Conservation (phyloP, 2,888 invertebrate genomes). For the Acronicta alni region DNA sequence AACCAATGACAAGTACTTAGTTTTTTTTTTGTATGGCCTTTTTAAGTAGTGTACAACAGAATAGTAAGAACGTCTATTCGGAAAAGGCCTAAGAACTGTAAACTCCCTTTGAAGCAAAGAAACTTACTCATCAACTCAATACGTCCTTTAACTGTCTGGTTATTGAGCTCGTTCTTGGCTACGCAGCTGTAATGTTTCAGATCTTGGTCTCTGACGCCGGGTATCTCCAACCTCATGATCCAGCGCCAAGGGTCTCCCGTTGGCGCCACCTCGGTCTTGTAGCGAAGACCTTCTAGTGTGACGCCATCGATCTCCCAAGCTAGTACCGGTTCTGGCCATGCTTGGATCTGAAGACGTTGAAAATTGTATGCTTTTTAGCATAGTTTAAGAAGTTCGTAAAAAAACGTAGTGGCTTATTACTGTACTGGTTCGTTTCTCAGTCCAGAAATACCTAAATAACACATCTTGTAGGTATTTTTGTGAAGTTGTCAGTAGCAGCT, state of each 20-base stretch:
- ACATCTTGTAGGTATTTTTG: too few species aligned
- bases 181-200: slow-evolving; percentile 94
- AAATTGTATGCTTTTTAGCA: too few species aligned
- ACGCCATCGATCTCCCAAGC: slow-evolving; percentile 96
- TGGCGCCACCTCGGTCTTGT: slow-evolving; percentile 74
- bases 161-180: slow-evolving; percentile 94
- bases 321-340: slow-evolving; percentile 95
- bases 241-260: slow-evolving; percentile 89
- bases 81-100: background rate
- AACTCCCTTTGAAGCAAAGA: too few species aligned
- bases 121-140: slow-evolving; percentile 77
- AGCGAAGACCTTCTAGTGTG: slow-evolving; percentile 90
- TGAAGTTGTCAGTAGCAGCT: too few species aligned
- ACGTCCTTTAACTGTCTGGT: slow-evolving; percentile 93
- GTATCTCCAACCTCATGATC: slow-evolving; percentile 94
- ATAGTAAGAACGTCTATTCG: too few species aligned
- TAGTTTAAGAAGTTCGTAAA: too few species aligned
- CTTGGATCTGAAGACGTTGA: slow-evolving; percentile 90
- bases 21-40: too few species aligned
- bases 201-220: slow-evolving; percentile 91
- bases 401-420: too few species aligned
- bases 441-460: too few species aligned
- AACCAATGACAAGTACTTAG: too few species aligned
- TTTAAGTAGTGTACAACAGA: too few species aligned
- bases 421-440: too few species aligned